Evolutionary conservation across 2,797 vertebrate genomes (phyloP), one percentile per base, ranked within the genome.

Genomic region (Hafferia zeledoni): DNA sequence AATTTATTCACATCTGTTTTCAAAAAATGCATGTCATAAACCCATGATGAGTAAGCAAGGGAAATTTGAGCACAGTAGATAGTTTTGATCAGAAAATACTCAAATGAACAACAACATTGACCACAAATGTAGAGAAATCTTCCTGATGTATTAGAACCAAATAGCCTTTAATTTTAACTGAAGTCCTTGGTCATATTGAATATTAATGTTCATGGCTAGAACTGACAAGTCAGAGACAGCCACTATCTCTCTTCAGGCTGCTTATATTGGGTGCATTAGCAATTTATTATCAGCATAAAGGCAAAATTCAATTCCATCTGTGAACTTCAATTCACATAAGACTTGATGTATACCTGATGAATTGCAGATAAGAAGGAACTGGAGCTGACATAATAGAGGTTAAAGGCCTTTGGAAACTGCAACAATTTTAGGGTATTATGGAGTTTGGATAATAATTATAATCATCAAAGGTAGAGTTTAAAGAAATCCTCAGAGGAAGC

Each of bases 201-300:
- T 77, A 82, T 68, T 84, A 64, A 83, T 90, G 92, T 83, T 72
- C 80, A 60, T 50, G 41, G 61, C 47, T 74, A 76, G 53, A 60
- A 76, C 56, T 74, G 87, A 53, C 69, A 83, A 90, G 56, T n/a
- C 35, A 63, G 52, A 92, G 56, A 84, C 49, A 87, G 23, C 30
- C 53, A 65, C 52, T 25, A 88, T 52, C 83, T 94, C 76, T 91
- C 64, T 91, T 93, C 74, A 81, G 65, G 37, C 52, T 89, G 57
- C 83, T 95, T 84, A 81, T 93, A 77, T 67, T 70, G 30, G 43
- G 90, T 78, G 93, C 92, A 91, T 86, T 76, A 93, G 69, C 87
- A 93, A 95, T 95, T 94, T 94, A 88, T 95, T 91, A 89, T 56
- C 8, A 11, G 93, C 30, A 6, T 88, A 89, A 94, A 87, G 52